Evolutionary conservation across 1,140 invertebrate species (phyloP).

Genomic region (Anoplophora glabripennis): DNA sequence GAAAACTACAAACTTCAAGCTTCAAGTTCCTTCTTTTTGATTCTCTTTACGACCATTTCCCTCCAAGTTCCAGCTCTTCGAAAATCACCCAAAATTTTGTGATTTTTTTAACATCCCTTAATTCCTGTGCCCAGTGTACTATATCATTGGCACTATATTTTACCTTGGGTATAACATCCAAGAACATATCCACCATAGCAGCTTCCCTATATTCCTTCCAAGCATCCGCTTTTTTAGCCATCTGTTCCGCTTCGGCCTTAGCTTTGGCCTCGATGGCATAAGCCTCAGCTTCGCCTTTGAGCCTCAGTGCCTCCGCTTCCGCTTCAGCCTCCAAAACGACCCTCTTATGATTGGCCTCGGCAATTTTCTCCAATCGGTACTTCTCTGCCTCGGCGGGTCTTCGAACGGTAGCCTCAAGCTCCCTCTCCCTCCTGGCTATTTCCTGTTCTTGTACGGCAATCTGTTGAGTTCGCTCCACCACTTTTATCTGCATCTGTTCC

Average conservation of each 20-base stretch:
- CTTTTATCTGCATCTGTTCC: slow-evolving; percentile 91
- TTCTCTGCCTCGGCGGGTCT: slow-evolving; percentile 94
- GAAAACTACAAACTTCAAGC: too few species aligned
- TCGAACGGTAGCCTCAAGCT: slow-evolving; percentile 85
- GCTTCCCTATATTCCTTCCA: slow-evolving; percentile 95
- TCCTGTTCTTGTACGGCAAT: slow-evolving; percentile 89
- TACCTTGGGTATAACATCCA: slow-evolving; percentile 95
- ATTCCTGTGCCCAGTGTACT: too few species aligned
- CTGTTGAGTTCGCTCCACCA: slow-evolving; percentile 89
- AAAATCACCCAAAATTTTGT: too few species aligned
- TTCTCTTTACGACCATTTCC: too few species aligned
- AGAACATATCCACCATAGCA: slow-evolving; percentile 95
- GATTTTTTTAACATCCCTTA: too few species aligned
- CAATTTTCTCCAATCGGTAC: slow-evolving; percentile 85
- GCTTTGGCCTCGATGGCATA: slow-evolving; percentile 92
- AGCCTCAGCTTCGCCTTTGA: slow-evolving; percentile 83
- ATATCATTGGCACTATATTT: not conserved
- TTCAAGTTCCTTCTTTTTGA: too few species aligned
- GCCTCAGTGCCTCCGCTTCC: slow-evolving; percentile 83
- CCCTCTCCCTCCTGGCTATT: slow-evolving; percentile 78
- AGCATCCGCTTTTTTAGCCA: slow-evolving; percentile 94
- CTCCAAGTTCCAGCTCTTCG: too few species aligned
- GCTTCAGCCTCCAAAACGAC: slow-evolving; percentile 88
- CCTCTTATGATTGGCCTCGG: slow-evolving; percentile 84
- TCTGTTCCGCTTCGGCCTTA: slow-evolving; percentile 93